phyloP scores from a whole-genome alignment of 2,797 vertebrate genomes.

The Adelosebastes latens region DNA sequence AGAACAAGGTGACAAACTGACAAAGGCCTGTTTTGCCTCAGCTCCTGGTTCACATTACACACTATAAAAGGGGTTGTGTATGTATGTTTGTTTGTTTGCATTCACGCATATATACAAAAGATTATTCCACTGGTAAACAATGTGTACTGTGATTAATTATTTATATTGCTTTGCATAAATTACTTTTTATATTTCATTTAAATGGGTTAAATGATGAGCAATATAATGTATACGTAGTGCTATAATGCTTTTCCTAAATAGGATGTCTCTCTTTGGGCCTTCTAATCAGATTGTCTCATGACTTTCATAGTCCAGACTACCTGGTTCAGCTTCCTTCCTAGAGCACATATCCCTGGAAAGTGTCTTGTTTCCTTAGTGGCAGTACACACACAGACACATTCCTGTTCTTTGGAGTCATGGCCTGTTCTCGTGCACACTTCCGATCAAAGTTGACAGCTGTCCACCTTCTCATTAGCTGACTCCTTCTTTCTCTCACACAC shows the following conservation, averaged over 20 bases:
- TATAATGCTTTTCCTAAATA: not conserved
- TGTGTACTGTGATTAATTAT: not conserved
- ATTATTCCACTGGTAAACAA: not conserved
- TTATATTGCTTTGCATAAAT: not conserved
- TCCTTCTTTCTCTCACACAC: not conserved
- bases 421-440: constrained; percentile 33
- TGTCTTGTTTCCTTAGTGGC: constrained; percentile 36
- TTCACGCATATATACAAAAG: not conserved
- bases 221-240: not conserved
- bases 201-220: not conserved
- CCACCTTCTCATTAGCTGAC: constrained; percentile 57
- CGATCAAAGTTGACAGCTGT: constrained; percentile 66
- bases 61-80: not conserved
- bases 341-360: constrained; percentile 26
- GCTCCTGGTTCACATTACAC: constrained; percentile 35
- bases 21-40: constrained; percentile 23
- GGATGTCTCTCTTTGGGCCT: not conserved
- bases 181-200: not conserved
- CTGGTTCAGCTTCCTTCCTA: constrained; percentile 26
- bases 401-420: constrained; percentile 31
- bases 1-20: constrained; percentile 67
- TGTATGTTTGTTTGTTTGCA: not conserved
- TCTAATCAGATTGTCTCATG: not conserved
- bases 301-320: not conserved
- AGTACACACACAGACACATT: constrained; percentile 35